A percentile compares a stretch with the other conserved stretches of the same genome.
These are phyloP conservation scores for Atta texana DNA, from an alignment of 1,140 invertebrate species.

Conservation along the genomic window DNA sequence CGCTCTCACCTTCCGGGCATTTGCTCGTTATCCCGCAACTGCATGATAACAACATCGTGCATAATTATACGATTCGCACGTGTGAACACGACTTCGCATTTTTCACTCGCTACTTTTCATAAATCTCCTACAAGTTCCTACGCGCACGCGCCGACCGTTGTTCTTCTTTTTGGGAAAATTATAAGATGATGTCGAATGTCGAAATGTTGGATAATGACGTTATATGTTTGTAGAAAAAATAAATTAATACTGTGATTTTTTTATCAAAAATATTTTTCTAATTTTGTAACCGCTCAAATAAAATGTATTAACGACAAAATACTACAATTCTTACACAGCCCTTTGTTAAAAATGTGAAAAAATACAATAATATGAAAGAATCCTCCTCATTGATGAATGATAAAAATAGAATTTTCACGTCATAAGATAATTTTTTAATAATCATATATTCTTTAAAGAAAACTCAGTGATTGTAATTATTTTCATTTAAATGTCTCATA, in stretches of 20 bases:
- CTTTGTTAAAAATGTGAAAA: neutral
- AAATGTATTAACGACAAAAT: neutral
- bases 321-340: neutral
- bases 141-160: neutral
- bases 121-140: neutral
- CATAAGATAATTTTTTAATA: neutral
- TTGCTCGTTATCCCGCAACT: conserved; percentile 47
- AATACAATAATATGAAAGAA: neutral
- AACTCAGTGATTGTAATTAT: neutral
- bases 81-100: neutral
- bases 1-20: neutral
- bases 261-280: neutral
- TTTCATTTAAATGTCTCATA: conserved; percentile 4
- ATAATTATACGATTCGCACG: conserved; percentile 19
- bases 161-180: neutral
- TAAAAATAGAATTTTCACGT: neutral
- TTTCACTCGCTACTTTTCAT: neutral
- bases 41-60: neutral
- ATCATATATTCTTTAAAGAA: neutral
- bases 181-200: neutral
- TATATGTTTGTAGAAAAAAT: neutral
- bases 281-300: neutral
- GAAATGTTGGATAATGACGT: neutral
- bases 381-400: neutral
- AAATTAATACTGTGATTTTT: neutral